Conservation (phyloP, 2,113 vertebrate species). For the Sorex fumeus region DNA sequence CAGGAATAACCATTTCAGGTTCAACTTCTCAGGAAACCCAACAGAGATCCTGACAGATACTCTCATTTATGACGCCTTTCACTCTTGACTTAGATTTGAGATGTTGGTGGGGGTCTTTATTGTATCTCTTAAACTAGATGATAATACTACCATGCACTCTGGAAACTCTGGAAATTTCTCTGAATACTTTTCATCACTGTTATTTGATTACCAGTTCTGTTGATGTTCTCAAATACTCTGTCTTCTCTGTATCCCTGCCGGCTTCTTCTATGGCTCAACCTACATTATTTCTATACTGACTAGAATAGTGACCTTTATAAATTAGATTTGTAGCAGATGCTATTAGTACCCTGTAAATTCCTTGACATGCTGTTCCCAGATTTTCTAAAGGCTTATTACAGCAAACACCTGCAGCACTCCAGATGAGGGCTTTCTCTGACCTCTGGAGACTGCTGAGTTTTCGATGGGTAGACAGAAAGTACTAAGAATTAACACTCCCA, state of each 20-base stretch:
- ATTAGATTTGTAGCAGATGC: background rate
- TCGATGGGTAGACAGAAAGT: background rate
- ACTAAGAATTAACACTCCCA: background rate
- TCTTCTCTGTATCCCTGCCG: background rate
- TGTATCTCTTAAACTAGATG: background rate
- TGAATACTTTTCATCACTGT: background rate
- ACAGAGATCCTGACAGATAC: background rate
- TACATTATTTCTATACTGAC: background rate
- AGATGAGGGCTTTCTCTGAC: background rate
- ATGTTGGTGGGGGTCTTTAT: background rate
- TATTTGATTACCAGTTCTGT: background rate
- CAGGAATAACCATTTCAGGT: background rate
- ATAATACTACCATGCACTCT: background rate
- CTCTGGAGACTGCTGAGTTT: background rate
- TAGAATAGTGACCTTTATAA: background rate
- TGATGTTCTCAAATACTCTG: background rate
- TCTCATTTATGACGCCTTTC: background rate
- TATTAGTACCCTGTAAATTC: background rate
- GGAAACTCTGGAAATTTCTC: background rate
- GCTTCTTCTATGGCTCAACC: background rate
- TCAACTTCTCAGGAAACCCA: background rate
- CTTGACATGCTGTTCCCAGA: background rate
- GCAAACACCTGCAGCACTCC: background rate
- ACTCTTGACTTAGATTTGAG: background rate
- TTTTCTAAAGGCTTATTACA: background rate